Evolutionary conservation across 2,113 vertebrate species (phyloP).

Genomic region (Vidua chalybeata): DNA sequence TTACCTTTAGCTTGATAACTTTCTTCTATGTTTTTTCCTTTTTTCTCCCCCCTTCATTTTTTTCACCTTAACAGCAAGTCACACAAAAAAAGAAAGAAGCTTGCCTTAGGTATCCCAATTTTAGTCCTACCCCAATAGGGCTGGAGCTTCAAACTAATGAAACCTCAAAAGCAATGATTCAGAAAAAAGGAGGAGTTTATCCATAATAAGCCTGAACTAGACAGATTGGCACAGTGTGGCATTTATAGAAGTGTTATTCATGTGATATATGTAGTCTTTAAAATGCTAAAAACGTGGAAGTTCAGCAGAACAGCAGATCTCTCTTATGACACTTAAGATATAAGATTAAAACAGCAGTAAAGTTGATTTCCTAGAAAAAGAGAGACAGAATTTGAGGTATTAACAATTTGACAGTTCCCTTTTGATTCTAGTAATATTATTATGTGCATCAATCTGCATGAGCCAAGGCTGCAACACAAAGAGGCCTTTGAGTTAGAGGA

Average conservation of each 20-base stretch:
- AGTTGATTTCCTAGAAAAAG: background rate
- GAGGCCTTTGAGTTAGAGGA: background rate
- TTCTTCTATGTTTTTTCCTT: background rate
- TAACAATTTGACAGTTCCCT: background rate
- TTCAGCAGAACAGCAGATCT: background rate
- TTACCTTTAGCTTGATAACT: background rate
- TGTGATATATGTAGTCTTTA: background rate
- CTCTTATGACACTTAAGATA: background rate
- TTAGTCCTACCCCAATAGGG: background rate
- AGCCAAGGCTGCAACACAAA: background rate
- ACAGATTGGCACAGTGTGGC: background rate
- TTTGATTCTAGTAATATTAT: background rate
- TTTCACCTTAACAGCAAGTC: background rate
- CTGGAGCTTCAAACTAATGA: background rate
- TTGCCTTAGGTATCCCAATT: background rate
- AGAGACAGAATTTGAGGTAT: background rate
- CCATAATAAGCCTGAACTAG: background rate
- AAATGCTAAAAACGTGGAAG: background rate
- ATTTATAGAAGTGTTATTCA: background rate
- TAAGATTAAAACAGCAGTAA: background rate
- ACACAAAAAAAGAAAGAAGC: background rate
- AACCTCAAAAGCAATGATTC: background rate
- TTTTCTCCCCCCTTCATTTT: rapidly evolving
- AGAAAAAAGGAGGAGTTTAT: background rate
- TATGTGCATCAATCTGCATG: background rate